Percentiles rank a stretch among this genome's conserved stretches.
Evolutionary conservation across 2,797 vertebrate species (phyloP).

Genomic region (Hydrophis major): DNA sequence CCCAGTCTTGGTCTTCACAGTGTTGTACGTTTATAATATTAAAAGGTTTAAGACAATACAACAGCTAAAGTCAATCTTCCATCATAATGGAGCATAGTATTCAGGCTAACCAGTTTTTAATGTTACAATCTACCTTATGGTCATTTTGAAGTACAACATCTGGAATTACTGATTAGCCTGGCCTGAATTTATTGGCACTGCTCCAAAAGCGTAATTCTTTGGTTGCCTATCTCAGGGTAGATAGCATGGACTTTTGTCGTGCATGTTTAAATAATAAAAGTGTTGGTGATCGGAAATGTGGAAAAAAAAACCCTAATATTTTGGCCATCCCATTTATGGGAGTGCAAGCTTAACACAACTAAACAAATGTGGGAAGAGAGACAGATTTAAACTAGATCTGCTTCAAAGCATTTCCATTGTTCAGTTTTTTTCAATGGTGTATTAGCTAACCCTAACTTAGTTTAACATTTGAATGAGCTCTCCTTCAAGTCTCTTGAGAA

Average conservation of each 20-base stretch:
- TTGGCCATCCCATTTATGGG: background rate
- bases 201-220: background rate
- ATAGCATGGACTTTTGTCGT: background rate
- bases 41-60: background rate
- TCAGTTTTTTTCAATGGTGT: background rate
- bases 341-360: background rate
- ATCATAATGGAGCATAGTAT: background rate
- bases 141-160: background rate
- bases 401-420: background rate
- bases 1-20: background rate
- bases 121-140: background rate
- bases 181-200: background rate
- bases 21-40: background rate
- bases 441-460: background rate
- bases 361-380: background rate
- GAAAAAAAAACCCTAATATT: background rate
- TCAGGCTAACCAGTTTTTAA: background rate
- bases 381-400: background rate
- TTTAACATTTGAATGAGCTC: background rate
- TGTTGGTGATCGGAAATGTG: background rate
- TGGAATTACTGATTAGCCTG: background rate
- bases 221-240: background rate
- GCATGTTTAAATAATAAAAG: background rate
- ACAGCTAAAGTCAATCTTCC: background rate
- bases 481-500: background rate